Evolutionary conservation across 1,140 invertebrate genomes (phyloP), one percentile per base, ranked within the genome.

Genomic region (Drosophila biarmipes): DNA sequence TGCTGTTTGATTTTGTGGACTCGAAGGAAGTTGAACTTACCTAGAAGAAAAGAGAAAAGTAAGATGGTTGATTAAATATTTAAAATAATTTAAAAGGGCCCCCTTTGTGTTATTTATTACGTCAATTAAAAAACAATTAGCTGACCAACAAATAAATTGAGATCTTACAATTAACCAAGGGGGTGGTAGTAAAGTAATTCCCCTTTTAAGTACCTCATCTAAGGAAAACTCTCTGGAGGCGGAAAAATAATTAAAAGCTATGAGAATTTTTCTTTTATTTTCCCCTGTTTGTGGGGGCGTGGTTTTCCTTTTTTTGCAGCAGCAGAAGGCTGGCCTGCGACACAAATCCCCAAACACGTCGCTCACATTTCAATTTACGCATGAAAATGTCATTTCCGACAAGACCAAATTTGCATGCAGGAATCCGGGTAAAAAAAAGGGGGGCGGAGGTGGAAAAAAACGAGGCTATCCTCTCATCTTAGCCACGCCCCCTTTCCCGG

Each of bases 341-440:
- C 51, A 71, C 67, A 76, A 89, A 89, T 89, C 84, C 84, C 84
- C 84, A 89, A 87, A 87, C 86, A 90, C 87, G 86, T 90, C 81
- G 81, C 86, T 80, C 81, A 86, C 86, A 90, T 90, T 90, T 90
- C 86, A 90, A 90, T 90, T 90, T 90, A 90, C 86, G 87, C 86
- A 90, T 90, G 87, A 90, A 90, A 90, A 90, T 90, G 86, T 82
- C 87, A 90, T 90, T 90, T 86, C 87, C 84, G 79, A 89, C 84
- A 82, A 66, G 69, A 75, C 58, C 46, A 90, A 90, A 90, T 90
- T 90, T 90, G 87, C 86, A 90, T 90, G 86, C 81, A 86, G 72
- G 73, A 86, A 82, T 87, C 75, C 66, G 61, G 49, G 46, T 34
- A 35, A 21, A 61, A 62, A 59, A 49, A 54, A 15, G n/a, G n/a